These are phyloP conservation scores for Poecilobothrus nobilitatus DNA, from an alignment of 2,888 invertebrate genomes.

Conservation along the genomic window DNA sequence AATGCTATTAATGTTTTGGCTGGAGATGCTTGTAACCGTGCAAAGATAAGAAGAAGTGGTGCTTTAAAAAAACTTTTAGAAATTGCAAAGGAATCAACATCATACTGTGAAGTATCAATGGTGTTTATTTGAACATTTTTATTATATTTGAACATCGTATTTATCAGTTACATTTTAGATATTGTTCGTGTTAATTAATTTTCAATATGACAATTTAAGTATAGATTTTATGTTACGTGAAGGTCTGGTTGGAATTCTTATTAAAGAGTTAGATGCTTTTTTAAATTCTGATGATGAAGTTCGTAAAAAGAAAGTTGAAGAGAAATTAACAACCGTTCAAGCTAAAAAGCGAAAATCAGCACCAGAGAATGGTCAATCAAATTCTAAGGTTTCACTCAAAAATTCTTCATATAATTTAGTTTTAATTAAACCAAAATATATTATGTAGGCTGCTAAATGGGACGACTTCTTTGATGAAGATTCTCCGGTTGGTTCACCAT, in stretches of 20 bases:
- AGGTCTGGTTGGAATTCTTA: constrained; percentile 47
- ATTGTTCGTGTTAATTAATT: constrained; percentile 44
- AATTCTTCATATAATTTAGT: background rate
- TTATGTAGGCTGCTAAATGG: constrained; percentile 27
- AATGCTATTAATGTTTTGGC: constrained; percentile 39
- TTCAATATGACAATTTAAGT: constrained; percentile 45
- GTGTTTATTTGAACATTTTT: constrained; percentile 24
- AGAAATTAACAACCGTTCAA: constrained; percentile 26
- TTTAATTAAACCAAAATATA: background rate
- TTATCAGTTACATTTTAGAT: constrained; percentile 26
- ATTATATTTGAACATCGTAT: background rate
- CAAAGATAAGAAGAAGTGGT: constrained; percentile 41
- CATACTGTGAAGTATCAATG: constrained; percentile 35
- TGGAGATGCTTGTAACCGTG: constrained; percentile 41
- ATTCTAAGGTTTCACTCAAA: constrained; percentile 9
- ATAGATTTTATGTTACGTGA: constrained; percentile 48
- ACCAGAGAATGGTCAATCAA: background rate
- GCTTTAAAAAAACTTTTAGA: constrained; percentile 37
- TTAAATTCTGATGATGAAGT: constrained; percentile 38
- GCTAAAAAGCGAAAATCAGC: constrained; percentile 34
- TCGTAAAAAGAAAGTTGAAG: constrained; percentile 36
- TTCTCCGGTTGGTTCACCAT: constrained; percentile 39
- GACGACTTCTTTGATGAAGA: constrained; percentile 35
- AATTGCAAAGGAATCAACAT: constrained; percentile 35
- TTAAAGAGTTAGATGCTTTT: constrained; percentile 43